Conservation (phyloP, 2,888 invertebrate genomes). For the Cerastis rubricosa region DNA sequence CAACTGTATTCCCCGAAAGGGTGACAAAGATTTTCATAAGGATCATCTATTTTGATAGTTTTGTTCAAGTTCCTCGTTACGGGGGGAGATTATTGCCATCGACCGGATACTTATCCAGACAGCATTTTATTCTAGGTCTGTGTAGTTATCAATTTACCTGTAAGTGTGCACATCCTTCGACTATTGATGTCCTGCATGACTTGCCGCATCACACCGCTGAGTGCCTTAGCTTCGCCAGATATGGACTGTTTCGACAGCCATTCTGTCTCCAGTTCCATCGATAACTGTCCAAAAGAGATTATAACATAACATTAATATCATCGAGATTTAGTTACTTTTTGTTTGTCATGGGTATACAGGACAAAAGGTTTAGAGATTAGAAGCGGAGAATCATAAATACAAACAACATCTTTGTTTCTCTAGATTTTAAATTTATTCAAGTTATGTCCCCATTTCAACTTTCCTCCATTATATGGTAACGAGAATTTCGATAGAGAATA, state of each 20-base stretch:
- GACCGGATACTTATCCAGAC: background rate
- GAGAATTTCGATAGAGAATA: slow-evolving; percentile 14
- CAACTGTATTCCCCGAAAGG: background rate
- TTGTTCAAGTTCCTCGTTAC: background rate
- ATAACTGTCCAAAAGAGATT: slow-evolving; percentile 85
- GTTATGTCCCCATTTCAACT: slow-evolving; percentile 36
- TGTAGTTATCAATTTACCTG: slow-evolving; percentile 84
- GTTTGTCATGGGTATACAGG: background rate
- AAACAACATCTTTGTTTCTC: too few relatives aligned
- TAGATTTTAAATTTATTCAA: slow-evolving; percentile 40
- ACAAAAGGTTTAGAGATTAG: background rate
- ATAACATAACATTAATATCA: background rate
- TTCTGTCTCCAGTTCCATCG: slow-evolving; percentile 93
- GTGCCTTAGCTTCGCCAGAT: slow-evolving; percentile 89
- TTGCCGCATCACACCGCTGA: slow-evolving; percentile 92
- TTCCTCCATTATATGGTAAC: slow-evolving; percentile 29
- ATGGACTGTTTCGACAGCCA: slow-evolving; percentile 92
- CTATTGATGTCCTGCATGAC: slow-evolving; percentile 93
- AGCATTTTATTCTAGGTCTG: background rate
- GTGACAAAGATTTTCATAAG: background rate
- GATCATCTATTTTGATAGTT: background rate
- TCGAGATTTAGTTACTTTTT: background rate
- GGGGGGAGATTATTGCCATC: too few relatives aligned
- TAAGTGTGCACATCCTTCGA: slow-evolving; percentile 93
- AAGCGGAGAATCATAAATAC: background rate